A percentile compares a stretch with the other conserved stretches of the same genome.
These are phyloP conservation scores for Geodia barretti DNA, from an alignment of 37 sponge, comb jelly and placozoan species.

Conservation along the genomic window DNA sequence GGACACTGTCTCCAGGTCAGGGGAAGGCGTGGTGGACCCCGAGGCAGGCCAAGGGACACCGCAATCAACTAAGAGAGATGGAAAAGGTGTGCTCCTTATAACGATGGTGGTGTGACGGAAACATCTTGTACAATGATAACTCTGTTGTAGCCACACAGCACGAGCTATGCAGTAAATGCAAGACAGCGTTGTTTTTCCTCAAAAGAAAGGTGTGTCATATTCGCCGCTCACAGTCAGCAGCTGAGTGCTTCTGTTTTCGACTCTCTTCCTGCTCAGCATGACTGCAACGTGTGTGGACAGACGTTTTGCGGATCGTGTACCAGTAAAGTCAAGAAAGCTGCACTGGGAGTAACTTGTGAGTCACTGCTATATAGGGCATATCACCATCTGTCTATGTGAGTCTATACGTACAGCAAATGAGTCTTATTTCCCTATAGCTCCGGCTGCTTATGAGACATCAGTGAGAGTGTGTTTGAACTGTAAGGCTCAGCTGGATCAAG, in stretches of 20 bases:
- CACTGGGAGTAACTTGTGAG: conserved; percentile 76
- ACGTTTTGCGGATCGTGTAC: conserved; percentile 71
- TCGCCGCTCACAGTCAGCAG: neutral
- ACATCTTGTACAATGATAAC: neutral
- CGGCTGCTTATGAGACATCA: conserved; percentile 59
- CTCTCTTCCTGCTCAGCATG: conserved; percentile 42
- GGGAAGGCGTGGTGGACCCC: neutral
- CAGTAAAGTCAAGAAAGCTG: conserved; percentile 53
- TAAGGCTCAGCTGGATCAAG: conserved; percentile 19
- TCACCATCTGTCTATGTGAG: neutral
- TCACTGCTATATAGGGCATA: neutral
- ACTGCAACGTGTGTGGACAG: conserved; percentile 66
- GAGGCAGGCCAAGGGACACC: neutral
- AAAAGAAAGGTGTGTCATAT: conserved; percentile 52
- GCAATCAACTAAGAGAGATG: neutral
- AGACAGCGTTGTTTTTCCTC: conserved; percentile 54
- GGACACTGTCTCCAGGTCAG: neutral
- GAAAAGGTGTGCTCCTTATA: neutral
- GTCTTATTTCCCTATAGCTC: conserved; percentile 41
- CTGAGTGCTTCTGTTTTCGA: too few species aligned
- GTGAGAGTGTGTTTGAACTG: conserved; percentile 69
- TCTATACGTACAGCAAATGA: neutral
- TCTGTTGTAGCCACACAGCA: neutral
- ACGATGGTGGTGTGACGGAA: too few species aligned
- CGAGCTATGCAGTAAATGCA: conserved; percentile 43